Percentiles rank a stretch among this genome's conserved stretches.
phyloP scores from a whole-genome alignment of 2,797 vertebrate species.

The Sebastiscus albofasciatus region DNA sequence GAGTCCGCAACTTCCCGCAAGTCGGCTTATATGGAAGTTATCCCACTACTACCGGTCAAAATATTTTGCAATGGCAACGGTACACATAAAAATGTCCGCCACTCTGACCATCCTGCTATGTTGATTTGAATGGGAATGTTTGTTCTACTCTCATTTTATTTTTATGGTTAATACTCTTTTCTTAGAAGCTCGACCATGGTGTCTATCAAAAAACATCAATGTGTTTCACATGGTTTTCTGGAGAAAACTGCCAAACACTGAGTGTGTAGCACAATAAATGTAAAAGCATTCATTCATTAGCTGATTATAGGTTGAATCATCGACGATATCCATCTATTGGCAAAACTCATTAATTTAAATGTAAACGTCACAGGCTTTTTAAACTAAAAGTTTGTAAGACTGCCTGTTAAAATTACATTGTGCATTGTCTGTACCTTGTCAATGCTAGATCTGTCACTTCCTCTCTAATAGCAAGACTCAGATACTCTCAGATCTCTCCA shows the following conservation, averaged over 20 bases:
- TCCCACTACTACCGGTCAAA: too few species aligned
- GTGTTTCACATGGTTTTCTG: not conserved
- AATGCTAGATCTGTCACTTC: not conserved
- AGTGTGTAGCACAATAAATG: not conserved
- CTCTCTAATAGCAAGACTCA: not conserved
- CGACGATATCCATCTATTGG: not conserved
- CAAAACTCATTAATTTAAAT: not conserved
- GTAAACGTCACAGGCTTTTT: not conserved
- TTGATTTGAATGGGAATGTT: too few species aligned
- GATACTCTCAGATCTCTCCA: not conserved
- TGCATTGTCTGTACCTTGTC: not conserved
- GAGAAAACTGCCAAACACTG: not conserved
- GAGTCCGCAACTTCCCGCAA: too few species aligned
- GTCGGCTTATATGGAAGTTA: too few species aligned
- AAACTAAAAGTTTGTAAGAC: not conserved
- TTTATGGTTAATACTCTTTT: not conserved
- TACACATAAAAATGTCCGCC: too few species aligned
- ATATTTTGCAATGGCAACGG: too few species aligned
- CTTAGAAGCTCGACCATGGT: not conserved
- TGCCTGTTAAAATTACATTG: not conserved
- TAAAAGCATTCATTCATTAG: not conserved
- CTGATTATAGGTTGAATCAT: not conserved
- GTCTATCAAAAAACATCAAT: not conserved
- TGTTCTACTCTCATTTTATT: too few species aligned
- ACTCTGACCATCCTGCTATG: too few species aligned